Conservation (phyloP, 2,888 invertebrate species). For the Eurois occulta region DNA sequence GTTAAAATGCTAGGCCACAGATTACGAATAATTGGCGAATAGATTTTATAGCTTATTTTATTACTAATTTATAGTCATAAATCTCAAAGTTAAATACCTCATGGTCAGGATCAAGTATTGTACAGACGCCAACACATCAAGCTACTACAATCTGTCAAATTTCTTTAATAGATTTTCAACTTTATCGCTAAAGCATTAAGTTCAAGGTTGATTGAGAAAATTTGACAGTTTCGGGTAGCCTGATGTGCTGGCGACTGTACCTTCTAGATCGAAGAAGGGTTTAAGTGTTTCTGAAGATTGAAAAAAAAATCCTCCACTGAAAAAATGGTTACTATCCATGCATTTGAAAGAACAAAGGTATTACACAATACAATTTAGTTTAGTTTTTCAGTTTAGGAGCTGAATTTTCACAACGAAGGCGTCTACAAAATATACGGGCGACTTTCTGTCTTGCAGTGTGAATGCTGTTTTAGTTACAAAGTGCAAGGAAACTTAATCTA, state of each 20-base stretch:
- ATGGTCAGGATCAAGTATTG: too few relatives aligned
- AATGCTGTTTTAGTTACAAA: background rate
- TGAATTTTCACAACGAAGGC: background rate
- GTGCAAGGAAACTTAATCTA: background rate
- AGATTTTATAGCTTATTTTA: background rate
- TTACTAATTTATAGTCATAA: background rate
- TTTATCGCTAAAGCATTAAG: too few relatives aligned
- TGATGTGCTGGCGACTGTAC: too few relatives aligned
- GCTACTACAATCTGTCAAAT: too few relatives aligned
- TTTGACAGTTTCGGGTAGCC: too few relatives aligned
- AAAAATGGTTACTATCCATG: background rate
- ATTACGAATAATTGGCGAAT: background rate
- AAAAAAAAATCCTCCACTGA: background rate
- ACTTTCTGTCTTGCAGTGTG: background rate
- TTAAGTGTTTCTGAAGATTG: background rate
- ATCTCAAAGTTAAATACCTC: background rate
- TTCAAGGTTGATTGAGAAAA: too few relatives aligned
- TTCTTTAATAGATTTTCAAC: too few relatives aligned
- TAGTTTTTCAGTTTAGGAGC: background rate
- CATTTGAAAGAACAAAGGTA: background rate
- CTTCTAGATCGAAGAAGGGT: background rate
- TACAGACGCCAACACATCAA: too few relatives aligned
- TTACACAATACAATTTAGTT: background rate
- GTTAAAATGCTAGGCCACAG: background rate
- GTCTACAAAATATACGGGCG: background rate